phyloP scores from a whole-genome alignment of 2,113 vertebrate species.

The Ophiodon elongatus region DNA sequence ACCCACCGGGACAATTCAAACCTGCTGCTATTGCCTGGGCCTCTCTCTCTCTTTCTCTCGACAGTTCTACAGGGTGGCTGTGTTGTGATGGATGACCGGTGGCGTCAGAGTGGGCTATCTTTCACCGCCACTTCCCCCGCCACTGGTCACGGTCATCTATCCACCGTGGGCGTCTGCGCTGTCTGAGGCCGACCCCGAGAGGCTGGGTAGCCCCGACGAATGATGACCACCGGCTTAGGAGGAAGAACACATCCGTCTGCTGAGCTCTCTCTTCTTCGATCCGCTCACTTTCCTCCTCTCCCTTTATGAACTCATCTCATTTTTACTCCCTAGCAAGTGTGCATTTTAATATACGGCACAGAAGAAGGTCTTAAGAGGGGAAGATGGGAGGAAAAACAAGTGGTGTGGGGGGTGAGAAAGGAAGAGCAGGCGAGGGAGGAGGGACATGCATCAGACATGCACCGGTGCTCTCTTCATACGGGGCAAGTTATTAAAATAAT shows the following conservation, averaged over 20 bases:
- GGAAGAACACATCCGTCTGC: conserved; percentile 57
- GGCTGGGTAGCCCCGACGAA: conserved; percentile 63
- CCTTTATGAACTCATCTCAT: conserved; percentile 14
- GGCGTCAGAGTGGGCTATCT: conserved; percentile 67
- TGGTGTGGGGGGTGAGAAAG: not conserved
- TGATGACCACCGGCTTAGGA: conserved; percentile 63
- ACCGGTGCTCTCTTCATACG: conserved; percentile 60
- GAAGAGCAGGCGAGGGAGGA: conserved; percentile 16
- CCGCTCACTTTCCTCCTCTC: conserved; percentile 3
- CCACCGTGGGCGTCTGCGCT: conserved; percentile 67
- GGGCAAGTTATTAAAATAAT: conserved; percentile 80
- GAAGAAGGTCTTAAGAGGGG: not conserved
- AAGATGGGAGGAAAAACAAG: not conserved
- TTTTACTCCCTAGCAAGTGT: not conserved
- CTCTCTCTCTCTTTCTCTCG: conserved; percentile 48
- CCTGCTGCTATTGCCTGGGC: conserved; percentile 50
- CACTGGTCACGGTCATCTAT: conserved; percentile 75
- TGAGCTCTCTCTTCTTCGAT: conserved; percentile 30
- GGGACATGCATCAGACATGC: conserved; percentile 65
- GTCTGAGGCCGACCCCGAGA: conserved; percentile 52
- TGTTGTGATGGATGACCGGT: conserved; percentile 71
- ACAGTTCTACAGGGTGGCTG: conserved; percentile 57
- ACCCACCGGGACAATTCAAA: conserved; percentile 54
- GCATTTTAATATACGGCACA: conserved; percentile 33
- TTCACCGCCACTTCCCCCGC: conserved; percentile 65